phyloP scores from a whole-genome alignment of 1,140 invertebrate species.

The Vanessa tameamea region DNA sequence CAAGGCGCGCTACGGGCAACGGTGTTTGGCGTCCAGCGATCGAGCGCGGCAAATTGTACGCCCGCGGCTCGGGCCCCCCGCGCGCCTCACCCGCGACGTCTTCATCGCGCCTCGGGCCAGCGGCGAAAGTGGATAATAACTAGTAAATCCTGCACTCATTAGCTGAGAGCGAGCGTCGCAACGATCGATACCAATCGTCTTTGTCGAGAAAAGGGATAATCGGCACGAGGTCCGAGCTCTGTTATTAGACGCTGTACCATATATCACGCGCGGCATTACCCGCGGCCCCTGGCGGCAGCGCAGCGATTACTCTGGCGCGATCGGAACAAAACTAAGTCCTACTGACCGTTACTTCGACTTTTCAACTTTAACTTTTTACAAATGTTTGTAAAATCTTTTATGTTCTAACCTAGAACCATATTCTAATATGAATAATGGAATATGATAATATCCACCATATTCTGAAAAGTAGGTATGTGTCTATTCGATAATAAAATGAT shows the following conservation, averaged over 20 bases:
- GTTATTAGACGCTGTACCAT: constrained; percentile 77
- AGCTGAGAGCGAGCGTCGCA: constrained; percentile 68
- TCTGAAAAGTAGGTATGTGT: neutral
- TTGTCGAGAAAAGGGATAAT: constrained; percentile 72
- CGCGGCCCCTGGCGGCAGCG: constrained; percentile 66
- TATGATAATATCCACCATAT: neutral
- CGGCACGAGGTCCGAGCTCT: constrained; percentile 59
- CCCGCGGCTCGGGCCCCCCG: constrained; percentile 48
- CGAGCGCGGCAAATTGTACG: constrained; percentile 67
- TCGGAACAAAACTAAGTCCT: constrained; percentile 46
- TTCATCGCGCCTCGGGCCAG: constrained; percentile 67
- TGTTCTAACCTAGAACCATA: neutral
- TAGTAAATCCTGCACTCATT: constrained; percentile 75
- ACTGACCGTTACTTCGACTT: constrained; percentile 21
- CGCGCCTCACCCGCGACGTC: constrained; percentile 60
- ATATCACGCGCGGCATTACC: constrained; percentile 74
- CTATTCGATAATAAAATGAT: neutral
- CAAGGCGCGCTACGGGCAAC: constrained; percentile 62
- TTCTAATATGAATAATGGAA: neutral
- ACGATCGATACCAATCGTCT: constrained; percentile 74
- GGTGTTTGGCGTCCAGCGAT: constrained; percentile 48
- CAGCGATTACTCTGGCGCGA: constrained; percentile 64
- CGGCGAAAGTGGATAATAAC: constrained; percentile 76
- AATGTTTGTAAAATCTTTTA: neutral
- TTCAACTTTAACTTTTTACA: neutral